Conservation (phyloP, 2,113 vertebrate genomes). For the Solea solea region DNA sequence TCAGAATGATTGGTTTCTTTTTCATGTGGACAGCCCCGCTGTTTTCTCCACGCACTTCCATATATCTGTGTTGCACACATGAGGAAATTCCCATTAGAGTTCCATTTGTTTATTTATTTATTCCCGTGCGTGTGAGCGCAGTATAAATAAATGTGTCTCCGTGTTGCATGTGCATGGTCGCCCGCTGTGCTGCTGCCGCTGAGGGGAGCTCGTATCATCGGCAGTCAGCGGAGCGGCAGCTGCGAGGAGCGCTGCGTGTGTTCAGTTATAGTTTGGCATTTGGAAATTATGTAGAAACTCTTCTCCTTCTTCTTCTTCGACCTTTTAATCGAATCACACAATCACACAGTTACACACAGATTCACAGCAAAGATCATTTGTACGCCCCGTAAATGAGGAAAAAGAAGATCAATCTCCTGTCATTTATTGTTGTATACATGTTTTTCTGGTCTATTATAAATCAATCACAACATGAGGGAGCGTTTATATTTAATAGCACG, state of each 20-base stretch:
- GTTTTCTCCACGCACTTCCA: conserved; percentile 7
- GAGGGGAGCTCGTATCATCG: too few species aligned
- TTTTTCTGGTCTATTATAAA: too few species aligned
- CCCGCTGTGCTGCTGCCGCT: not conserved
- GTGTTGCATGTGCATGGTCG: not conserved
- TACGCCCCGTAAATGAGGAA: too few species aligned
- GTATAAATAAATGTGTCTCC: not conserved
- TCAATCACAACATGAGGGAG: too few species aligned
- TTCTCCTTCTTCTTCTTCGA: not conserved
- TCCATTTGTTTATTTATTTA: not conserved
- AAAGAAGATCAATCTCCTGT: too few species aligned
- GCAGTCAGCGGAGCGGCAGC: too few species aligned
- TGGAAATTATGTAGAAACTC: not conserved
- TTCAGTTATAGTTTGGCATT: not conserved
- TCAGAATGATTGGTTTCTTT: conserved; percentile 46
- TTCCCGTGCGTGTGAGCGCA: not conserved
- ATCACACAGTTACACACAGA: not conserved
- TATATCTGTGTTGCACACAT: conserved; percentile 20
- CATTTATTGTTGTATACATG: too few species aligned
- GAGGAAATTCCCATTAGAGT: conserved; percentile 33
- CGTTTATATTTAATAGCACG: too few species aligned
- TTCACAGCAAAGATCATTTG: not conserved
- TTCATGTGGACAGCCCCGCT: conserved; percentile 27
- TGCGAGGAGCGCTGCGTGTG: not conserved
- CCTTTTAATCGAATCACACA: conserved; percentile 17